phyloP scores from a whole-genome alignment of 1,140 invertebrate genomes.

The Bombus haemorrhoidalis region DNA sequence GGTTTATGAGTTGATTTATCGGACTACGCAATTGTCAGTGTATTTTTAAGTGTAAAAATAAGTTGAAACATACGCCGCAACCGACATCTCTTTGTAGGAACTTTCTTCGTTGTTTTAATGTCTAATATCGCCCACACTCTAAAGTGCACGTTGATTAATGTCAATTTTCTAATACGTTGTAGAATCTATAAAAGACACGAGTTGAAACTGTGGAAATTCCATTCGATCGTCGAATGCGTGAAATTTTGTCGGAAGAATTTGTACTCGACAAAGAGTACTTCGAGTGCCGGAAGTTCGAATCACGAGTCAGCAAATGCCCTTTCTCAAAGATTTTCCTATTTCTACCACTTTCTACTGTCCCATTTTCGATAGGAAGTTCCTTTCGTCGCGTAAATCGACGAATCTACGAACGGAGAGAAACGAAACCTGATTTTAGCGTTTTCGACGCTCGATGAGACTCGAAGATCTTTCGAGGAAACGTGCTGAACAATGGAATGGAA shows the following conservation, averaged over 20 bases:
- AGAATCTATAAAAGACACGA: no score
- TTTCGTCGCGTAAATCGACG: background rate
- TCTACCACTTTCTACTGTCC: background rate
- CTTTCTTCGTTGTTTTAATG: no score
- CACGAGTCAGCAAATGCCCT: background rate
- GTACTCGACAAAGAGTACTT: background rate
- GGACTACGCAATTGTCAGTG: no score
- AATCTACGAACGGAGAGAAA: background rate
- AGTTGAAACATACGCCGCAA: no score
- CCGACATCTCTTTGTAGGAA: no score
- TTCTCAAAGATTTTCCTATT: background rate
- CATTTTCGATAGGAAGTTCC: background rate
- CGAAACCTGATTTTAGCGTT: background rate
- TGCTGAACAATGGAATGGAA: background rate
- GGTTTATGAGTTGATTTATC: no score
- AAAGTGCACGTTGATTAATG: no score
- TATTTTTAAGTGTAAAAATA: no score
- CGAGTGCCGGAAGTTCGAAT: conserved; percentile 21
- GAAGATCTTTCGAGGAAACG: background rate
- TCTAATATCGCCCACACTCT: no score
- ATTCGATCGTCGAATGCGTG: background rate
- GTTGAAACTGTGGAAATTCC: no score
- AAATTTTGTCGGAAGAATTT: background rate
- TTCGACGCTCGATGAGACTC: no score
- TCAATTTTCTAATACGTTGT: no score